phyloP scores from a whole-genome alignment of 2,113 vertebrate species.

The Cyrtonyx montezumae region DNA sequence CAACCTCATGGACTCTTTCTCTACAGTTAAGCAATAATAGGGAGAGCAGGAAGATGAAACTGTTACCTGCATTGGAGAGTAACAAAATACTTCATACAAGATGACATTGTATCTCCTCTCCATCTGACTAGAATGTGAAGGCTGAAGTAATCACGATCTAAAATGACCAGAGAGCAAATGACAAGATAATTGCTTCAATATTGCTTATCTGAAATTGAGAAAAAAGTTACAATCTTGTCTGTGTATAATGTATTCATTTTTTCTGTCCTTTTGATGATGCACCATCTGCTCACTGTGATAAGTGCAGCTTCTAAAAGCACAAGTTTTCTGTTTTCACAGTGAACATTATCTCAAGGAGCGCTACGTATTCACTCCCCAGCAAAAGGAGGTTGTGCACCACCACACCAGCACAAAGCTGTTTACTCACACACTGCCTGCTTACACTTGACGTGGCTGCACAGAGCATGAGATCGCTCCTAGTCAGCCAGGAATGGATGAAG shows the following conservation, averaged over 20 bases:
- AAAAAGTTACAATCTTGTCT: neutral
- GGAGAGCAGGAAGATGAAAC: neutral
- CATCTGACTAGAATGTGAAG: neutral
- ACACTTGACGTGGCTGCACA: neutral
- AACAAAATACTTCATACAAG: neutral
- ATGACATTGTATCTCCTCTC: neutral
- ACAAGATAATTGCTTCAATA: neutral
- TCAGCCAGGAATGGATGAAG: neutral
- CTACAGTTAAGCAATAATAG: neutral
- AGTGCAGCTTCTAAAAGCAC: neutral
- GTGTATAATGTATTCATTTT: neutral
- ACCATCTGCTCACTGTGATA: neutral
- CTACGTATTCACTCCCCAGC: neutral
- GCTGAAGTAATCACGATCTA: neutral
- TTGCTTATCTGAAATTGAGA: neutral
- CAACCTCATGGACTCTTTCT: neutral
- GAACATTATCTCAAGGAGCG: neutral
- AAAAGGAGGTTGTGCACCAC: neutral
- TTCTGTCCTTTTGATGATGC: neutral
- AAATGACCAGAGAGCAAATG: neutral
- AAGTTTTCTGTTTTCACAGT: neutral
- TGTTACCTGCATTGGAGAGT: neutral
- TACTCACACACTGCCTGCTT: neutral
- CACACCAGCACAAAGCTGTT: neutral
- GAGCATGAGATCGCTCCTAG: fast-evolving